Evolutionary conservation across 2,113 vertebrate genomes (phyloP).

Genomic region (Malaclemys terrapin): DNA sequence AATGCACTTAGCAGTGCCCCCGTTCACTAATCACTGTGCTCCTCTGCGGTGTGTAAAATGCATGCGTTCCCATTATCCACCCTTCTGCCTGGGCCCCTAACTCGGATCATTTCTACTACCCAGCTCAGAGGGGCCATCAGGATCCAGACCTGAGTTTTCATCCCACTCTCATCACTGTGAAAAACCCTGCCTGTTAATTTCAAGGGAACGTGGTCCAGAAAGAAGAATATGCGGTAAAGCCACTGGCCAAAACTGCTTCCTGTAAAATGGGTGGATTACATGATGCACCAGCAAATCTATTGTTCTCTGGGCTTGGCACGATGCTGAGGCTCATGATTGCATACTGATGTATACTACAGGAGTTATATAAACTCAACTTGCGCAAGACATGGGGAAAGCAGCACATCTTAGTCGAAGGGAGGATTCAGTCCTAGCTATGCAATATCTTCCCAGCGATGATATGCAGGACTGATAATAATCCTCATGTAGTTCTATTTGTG

Average conservation of each 20-base stretch:
- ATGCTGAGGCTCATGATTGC: background rate
- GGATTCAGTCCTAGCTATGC: conserved; percentile 37
- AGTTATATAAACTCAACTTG: conserved; percentile 43
- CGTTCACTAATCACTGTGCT: background rate
- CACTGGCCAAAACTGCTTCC: conserved; percentile 16
- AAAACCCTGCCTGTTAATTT: background rate
- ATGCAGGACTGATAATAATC: conserved; percentile 51
- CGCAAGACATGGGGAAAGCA: conserved; percentile 30
- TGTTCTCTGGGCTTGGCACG: conserved; percentile 42
- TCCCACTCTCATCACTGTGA: background rate
- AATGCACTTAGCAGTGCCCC: accelerated
- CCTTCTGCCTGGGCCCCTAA: background rate
- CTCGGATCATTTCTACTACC: accelerated
- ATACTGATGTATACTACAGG: conserved; percentile 36
- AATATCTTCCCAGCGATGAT: conserved; percentile 40
- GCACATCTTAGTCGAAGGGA: conserved; percentile 36
- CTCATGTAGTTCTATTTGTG: conserved; percentile 43
- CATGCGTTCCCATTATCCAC: background rate
- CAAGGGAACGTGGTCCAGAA: accelerated
- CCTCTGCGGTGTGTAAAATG: accelerated
- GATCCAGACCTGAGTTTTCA: background rate
- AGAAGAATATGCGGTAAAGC: background rate
- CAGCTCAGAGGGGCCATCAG: accelerated
- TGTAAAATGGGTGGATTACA: background rate
- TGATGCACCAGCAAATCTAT: conserved; percentile 20